phyloP scores from a whole-genome alignment of 2,113 vertebrate genomes.

The Mustelus asterias region DNA sequence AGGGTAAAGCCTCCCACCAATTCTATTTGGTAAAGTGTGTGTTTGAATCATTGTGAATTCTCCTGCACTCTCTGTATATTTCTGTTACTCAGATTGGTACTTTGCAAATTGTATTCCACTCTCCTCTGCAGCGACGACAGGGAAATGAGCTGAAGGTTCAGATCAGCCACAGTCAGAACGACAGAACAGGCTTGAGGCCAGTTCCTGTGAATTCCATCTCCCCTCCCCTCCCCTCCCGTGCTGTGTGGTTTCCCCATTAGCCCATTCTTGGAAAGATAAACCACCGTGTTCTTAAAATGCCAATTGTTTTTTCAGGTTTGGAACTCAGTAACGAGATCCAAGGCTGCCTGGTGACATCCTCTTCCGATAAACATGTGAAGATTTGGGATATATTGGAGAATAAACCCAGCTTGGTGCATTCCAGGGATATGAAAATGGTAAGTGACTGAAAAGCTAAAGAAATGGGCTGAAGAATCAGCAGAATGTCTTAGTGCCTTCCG shows the following conservation, averaged over 20 bases:
- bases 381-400: slow-evolving; percentile 90
- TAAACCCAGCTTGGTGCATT: slow-evolving; percentile 83
- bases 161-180: background rate
- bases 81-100: background rate
- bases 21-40: background rate
- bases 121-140: background rate
- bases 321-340: slow-evolving; percentile 89
- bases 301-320: slow-evolving; percentile 60
- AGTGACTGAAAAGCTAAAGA: slow-evolving; percentile 14
- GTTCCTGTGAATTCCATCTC: background rate
- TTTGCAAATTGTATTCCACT: background rate
- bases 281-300: background rate
- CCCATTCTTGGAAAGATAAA: background rate
- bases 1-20: background rate
- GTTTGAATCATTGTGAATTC: background rate
- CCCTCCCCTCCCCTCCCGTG: background rate
- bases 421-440: slow-evolving; percentile 97
- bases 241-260: background rate
- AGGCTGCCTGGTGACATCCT: slow-evolving; percentile 89
- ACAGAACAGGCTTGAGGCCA: background rate
- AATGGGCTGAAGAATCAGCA: background rate
- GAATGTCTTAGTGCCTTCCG: background rate
- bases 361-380: slow-evolving; percentile 85
- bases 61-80: background rate
- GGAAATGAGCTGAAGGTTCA: background rate